phyloP scores from a whole-genome alignment of 2,888 invertebrate genomes.

The Drosophila fulvimacula region DNA sequence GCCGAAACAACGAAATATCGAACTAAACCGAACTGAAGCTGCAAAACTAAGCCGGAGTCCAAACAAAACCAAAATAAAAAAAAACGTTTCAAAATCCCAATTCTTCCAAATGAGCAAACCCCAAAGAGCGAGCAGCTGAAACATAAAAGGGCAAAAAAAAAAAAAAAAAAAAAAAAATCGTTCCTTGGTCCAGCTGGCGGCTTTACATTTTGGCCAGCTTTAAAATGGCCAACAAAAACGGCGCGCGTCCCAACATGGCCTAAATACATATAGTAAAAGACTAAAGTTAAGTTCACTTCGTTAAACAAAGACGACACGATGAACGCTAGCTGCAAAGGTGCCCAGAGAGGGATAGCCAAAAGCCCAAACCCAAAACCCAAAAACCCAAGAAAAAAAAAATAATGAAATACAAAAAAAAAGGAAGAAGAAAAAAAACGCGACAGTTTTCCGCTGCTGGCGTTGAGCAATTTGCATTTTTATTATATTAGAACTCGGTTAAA shows the following conservation, averaged over 20 bases:
- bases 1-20: slow-evolving; percentile 9
- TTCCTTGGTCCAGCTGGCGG: slow-evolving; percentile 37
- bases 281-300: slow-evolving; percentile 65
- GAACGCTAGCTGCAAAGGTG: slow-evolving; percentile 8
- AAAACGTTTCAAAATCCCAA: slow-evolving; percentile 27
- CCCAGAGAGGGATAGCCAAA: not conserved
- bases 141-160: slow-evolving; percentile 34
- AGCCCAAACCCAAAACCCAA: not conserved
- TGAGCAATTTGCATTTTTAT: slow-evolving; percentile 82
- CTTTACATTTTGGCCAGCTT: slow-evolving; percentile 33
- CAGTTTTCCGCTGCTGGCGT: slow-evolving; percentile 57
- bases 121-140: slow-evolving; percentile 20
- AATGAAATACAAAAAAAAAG: slow-evolving; percentile 8
- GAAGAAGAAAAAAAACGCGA: slow-evolving; percentile 26
- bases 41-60: slow-evolving; percentile 22
- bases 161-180: slow-evolving; percentile 11
- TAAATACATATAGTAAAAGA: slow-evolving; percentile 55
- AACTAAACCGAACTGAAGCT: slow-evolving; percentile 26
- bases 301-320: slow-evolving; percentile 46
- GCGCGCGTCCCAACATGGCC: slow-evolving; percentile 37
- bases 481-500: slow-evolving; percentile 76
- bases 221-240: slow-evolving; percentile 28
- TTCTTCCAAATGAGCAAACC: slow-evolving; percentile 72
- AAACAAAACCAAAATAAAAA: slow-evolving; percentile 18
- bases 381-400: not conserved